Conservation (phyloP, 2,797 vertebrate genomes). For the Sylvilagus floridanus region DNA sequence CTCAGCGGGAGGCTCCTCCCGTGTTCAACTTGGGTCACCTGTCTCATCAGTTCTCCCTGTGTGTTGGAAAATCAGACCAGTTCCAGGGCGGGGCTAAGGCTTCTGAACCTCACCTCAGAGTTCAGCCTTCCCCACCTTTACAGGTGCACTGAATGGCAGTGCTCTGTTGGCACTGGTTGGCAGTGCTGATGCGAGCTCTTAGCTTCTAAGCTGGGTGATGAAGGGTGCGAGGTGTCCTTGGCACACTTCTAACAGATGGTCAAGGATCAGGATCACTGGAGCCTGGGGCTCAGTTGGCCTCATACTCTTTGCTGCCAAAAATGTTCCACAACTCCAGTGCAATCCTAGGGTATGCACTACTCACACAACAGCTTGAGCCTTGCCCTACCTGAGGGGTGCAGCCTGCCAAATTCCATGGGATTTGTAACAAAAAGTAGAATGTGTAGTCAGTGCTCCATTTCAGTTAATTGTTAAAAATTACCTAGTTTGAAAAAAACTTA, state of each 20-base stretch:
- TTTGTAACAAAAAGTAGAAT: not conserved
- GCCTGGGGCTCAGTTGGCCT: not conserved
- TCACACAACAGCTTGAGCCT: not conserved
- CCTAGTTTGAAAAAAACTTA: slow-evolving; percentile 11
- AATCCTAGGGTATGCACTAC: not conserved
- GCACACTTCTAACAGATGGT: not conserved
- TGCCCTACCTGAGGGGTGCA: not conserved
- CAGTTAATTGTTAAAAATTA: not conserved
- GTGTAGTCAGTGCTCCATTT: not conserved
- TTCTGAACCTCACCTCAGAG: not conserved
- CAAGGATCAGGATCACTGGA: not conserved
- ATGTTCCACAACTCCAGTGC: not conserved
- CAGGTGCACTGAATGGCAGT: not conserved
- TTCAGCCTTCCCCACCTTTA: not conserved
- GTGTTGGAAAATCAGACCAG: slow-evolving; percentile 71
- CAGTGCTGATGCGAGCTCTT: not conserved
- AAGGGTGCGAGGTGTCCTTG: not conserved
- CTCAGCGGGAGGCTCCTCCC: rapidly evolving
- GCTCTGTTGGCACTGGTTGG: not conserved
- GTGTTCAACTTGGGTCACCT: rapidly evolving
- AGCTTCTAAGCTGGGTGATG: not conserved
- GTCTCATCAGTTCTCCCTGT: not conserved
- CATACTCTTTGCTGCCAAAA: not conserved
- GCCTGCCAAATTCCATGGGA: not conserved
- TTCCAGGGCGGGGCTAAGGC: slow-evolving; percentile 62